Evolutionary conservation across 2,888 invertebrate species (phyloP), one percentile per base, ranked within the genome.

Genomic region (Hyposoter dolosus): DNA sequence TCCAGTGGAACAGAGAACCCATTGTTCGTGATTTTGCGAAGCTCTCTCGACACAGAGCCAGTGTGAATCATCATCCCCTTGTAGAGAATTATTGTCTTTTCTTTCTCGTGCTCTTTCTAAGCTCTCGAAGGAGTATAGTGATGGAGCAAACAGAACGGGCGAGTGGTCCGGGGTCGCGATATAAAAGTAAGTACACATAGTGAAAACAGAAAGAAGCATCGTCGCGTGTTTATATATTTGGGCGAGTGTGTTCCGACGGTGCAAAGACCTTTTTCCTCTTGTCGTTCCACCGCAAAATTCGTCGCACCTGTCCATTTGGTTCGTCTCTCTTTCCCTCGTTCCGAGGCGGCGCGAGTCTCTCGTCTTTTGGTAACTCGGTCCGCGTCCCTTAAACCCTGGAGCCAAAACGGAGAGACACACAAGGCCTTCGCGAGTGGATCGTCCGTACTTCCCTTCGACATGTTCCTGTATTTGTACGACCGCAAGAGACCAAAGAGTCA

Each of bases 41-140:
- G 77, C 45, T 74, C 79, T 82, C 78, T 85, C 75, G 76, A 75
- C 75, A 17, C 68, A 60, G 40, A 7, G 66, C 82, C 79, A 83
- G 79, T 83, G 85, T 85, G 83, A 85, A 85, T 85, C 85, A 84
- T 84, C 84, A 85, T 85, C 85, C 85, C 85, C 79, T 83, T 75
- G 65, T 65, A 53, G 74, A 85, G 69, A 74, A 82, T 66, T n/a
- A 65, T 28, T 66, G 53, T 79, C 72, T 63, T 68, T 53, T 75
- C 75, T 45, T 53, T 56, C 40, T 56, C 63, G 56, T 17, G 40
- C 65, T 66, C 56, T 50, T 45, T 63, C 77, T 69, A 60, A 65
- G 60, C 60, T 60, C 60, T 60, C 19, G 35, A n/a, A n/a, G n/a
- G n/a, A n/a, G n/a, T n/a, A n/a, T 68, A 66, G 71, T 84, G 68